Evolutionary conservation across 1,140 invertebrate species (phyloP).

Genomic region (Meloidogyne chitwoodi): DNA sequence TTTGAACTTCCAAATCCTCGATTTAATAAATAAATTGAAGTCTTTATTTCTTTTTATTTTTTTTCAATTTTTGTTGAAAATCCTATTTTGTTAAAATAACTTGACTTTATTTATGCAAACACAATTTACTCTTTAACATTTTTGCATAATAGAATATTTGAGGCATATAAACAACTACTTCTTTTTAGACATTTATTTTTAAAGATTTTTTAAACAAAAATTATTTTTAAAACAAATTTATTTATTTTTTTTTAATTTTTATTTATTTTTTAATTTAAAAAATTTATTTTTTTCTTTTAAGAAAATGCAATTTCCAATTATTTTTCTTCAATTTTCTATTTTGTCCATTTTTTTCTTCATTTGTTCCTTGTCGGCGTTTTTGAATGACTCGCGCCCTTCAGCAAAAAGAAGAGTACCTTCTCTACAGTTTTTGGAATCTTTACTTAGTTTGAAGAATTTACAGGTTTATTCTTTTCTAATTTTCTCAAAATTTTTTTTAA

Average conservation of each 20-base stretch:
- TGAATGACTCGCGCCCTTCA: neutral
- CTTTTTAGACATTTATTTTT: neutral
- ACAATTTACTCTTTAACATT: neutral
- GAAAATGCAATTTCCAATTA: neutral
- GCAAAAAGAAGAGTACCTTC: constrained; percentile 6
- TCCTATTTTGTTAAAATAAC: neutral
- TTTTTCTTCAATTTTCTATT: neutral
- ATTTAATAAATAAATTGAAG: no score
- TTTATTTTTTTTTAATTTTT: neutral
- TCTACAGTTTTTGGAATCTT: constrained; percentile 34
- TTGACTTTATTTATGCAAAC: neutral
- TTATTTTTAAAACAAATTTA: neutral
- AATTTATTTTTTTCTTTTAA: neutral
- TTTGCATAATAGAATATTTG: neutral
- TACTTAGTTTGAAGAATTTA: constrained; percentile 33
- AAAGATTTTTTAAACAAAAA: neutral
- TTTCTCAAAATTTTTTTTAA: neutral
- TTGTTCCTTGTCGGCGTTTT: neutral
- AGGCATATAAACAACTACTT: neutral
- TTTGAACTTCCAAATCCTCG: no score
- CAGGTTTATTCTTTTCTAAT: constrained; percentile 5
- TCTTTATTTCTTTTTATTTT: neutral
- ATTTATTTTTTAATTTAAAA: neutral
- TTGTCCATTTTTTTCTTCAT: neutral
- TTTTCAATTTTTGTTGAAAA: neutral